These are phyloP conservation scores for Sebastes iracundus DNA, from an alignment of 2,797 vertebrate genomes.

Conservation along the genomic window DNA sequence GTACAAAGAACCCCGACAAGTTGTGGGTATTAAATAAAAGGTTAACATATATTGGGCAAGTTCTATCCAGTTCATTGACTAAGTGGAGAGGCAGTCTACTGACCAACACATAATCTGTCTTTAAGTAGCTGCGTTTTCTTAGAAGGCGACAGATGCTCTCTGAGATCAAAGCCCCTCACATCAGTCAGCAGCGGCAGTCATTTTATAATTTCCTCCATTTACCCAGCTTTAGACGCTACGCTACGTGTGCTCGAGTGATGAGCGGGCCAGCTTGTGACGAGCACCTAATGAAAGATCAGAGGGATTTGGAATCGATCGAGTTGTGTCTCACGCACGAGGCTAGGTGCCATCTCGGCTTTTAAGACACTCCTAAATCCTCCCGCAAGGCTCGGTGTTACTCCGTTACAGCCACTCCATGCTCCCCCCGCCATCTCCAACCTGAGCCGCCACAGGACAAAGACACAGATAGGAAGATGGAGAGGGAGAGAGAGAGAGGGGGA, in stretches of 20 bases:
- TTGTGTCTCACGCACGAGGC: slow-evolving; percentile 44
- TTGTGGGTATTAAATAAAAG: too few species aligned
- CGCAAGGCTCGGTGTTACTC: slow-evolving; percentile 5
- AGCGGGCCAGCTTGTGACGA: slow-evolving; percentile 57
- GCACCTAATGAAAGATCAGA: slow-evolving; percentile 68
- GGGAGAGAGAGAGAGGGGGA: not conserved
- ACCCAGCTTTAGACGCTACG: not conserved
- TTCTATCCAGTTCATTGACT: not conserved
- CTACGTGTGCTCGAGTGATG: slow-evolving; percentile 26
- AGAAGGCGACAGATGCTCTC: slow-evolving; percentile 25
- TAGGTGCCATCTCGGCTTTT: slow-evolving; percentile 44
- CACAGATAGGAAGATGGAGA: not conserved
- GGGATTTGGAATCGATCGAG: slow-evolving; percentile 60
- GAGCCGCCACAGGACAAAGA: slow-evolving; percentile 45
- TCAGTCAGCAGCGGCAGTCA: not conserved
- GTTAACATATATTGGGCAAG: not conserved
- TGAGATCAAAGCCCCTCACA: slow-evolving; percentile 36
- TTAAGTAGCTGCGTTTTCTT: slow-evolving; percentile 19
- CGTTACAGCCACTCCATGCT: slow-evolving; percentile 29
- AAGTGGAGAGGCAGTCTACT: not conserved
- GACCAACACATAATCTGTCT: not conserved
- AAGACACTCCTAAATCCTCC: slow-evolving; percentile 58
- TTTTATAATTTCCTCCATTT: slow-evolving; percentile 42
- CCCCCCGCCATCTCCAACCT: slow-evolving; percentile 14
- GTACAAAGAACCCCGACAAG: not conserved